Percentiles rank a stretch among this genome's conserved stretches.
These are phyloP conservation scores for Cephalopholis sonnerati DNA, from an alignment of 2,113 vertebrate genomes.

Conservation along the genomic window DNA sequence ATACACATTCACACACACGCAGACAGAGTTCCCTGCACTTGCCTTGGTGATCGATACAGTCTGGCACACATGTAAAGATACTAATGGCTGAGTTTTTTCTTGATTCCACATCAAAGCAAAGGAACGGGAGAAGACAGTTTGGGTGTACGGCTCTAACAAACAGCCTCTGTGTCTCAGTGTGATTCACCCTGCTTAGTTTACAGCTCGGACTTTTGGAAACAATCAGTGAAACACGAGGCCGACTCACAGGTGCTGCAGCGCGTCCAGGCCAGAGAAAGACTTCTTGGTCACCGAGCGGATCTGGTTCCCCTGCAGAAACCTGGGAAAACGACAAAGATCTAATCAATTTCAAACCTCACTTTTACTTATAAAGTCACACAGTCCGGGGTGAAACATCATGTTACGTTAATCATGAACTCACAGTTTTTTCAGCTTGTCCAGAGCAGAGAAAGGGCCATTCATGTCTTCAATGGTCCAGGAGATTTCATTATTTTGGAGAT, in stretches of 20 bases:
- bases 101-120: constrained; percentile 70
- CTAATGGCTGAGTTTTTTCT: constrained; percentile 50
- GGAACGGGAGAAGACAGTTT: constrained; percentile 50
- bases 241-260: constrained; percentile 95
- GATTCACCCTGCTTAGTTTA: constrained; percentile 70
- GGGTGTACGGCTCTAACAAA: constrained; percentile 53
- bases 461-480: constrained; percentile 99
- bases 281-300: constrained; percentile 98
- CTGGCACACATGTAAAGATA: constrained; percentile 62
- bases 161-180: constrained; percentile 53
- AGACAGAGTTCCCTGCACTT: constrained; percentile 33
- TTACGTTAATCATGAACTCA: constrained; percentile 78
- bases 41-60: constrained; percentile 68
- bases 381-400: not conserved
- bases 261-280: constrained; percentile 95
- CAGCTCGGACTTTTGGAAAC: constrained; percentile 54
- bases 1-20: constrained; percentile 8
- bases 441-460: constrained; percentile 96
- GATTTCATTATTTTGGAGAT: constrained; percentile 96
- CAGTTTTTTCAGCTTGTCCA: constrained; percentile 92
- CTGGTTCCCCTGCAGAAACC: constrained; percentile 94
- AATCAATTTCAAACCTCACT: constrained; percentile 5
- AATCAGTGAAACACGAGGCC: constrained; percentile 58
- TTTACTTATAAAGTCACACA: not conserved
- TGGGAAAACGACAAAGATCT: constrained; percentile 70